Evolutionary conservation across 2,113 vertebrate genomes (phyloP).

Genomic region (Archilochus colubris): DNA sequence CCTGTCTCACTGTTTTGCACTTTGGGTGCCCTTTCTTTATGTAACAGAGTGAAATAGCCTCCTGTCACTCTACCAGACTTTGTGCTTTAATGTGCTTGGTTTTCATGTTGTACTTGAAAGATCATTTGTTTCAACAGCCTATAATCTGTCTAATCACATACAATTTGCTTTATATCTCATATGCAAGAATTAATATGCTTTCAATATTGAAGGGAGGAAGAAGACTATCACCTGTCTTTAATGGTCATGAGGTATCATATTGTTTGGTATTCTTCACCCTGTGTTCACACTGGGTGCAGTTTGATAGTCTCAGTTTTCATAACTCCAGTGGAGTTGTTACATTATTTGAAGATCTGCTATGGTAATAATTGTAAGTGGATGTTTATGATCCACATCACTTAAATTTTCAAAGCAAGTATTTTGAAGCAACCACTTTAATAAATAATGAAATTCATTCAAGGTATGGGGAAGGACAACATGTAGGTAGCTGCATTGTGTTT

Average conservation of each 20-base stretch:
- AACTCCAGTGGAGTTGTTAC: slow-evolving; percentile 60
- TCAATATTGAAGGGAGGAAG: background rate
- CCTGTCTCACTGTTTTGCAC: background rate
- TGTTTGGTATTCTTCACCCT: slow-evolving; percentile 6
- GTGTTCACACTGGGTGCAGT: slow-evolving; percentile 29
- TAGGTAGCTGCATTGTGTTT: background rate
- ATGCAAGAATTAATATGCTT: background rate
- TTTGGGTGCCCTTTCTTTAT: slow-evolving; percentile 11
- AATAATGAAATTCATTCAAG: background rate
- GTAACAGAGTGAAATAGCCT: background rate
- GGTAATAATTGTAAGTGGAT: background rate
- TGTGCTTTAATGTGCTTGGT: background rate
- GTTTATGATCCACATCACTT: background rate
- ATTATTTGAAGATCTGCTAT: slow-evolving; percentile 22
- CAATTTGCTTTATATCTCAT: background rate
- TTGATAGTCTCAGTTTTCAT: slow-evolving; percentile 15
- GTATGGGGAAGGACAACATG: background rate
- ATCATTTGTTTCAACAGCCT: background rate
- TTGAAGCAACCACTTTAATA: background rate
- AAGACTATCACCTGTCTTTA: background rate
- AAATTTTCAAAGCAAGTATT: background rate
- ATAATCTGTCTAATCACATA: background rate
- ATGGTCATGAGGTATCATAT: background rate
- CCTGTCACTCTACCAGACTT: background rate
- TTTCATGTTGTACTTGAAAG: slow-evolving; percentile 2